A percentile compares a stretch with the other conserved stretches of the same genome.
Conservation (phyloP, 2,113 vertebrate species). For the Cranoglanis bouderius region DNA sequence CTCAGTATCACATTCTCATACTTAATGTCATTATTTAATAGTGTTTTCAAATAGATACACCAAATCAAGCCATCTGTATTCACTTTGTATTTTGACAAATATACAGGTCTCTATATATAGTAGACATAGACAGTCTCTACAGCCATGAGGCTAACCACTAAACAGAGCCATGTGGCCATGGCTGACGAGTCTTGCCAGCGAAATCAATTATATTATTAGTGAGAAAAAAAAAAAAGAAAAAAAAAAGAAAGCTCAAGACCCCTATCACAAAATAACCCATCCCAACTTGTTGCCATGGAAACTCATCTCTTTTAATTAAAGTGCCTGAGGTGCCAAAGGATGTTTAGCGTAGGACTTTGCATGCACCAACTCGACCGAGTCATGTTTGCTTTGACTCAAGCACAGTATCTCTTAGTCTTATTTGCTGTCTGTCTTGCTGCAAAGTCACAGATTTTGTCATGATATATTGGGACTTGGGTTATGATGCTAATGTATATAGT, state of each 20-base stretch:
- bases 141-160: neutral
- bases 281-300: constrained; percentile 52
- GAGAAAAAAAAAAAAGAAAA: no score
- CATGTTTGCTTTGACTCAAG: constrained; percentile 65
- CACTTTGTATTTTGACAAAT: constrained; percentile 3
- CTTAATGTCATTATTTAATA: neutral
- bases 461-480: neutral
- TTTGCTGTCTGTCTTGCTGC: constrained; percentile 9
- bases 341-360: constrained; percentile 49
- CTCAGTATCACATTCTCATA: neutral
- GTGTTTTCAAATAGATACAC: neutral
- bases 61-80: constrained; percentile 9
- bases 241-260: constrained; percentile 1
- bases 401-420: constrained; percentile 30
- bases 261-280: constrained; percentile 32
- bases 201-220: constrained; percentile 14
- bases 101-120: neutral
- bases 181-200: constrained; percentile 18
- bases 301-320: constrained; percentile 62
- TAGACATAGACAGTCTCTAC: neutral
- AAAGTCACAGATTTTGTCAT: constrained; percentile 12
- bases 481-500: neutral
- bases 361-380: constrained; percentile 53
- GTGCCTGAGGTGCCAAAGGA: constrained; percentile 67
- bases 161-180: neutral